Evolutionary conservation across 1,140 invertebrate species (phyloP), one percentile per base, ranked within the genome.

Genomic region (Gryon sp.): DNA sequence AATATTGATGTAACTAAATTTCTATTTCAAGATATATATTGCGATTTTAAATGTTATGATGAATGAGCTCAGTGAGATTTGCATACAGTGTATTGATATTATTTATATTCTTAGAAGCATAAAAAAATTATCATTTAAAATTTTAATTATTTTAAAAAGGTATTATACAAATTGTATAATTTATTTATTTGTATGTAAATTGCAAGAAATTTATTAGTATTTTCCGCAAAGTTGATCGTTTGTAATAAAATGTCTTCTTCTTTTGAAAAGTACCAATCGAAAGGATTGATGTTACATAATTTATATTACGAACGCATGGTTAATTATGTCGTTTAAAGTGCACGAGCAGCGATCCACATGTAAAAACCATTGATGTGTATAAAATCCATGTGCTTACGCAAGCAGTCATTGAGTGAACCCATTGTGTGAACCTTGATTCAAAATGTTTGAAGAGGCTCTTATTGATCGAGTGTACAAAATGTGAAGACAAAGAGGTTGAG

Each of bases 391-490:
- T 26, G 18, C 46, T 57, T 48, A 20, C 12, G 26, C 46, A 60
- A 72, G 57, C 48, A 63, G 20, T 63, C 16, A 11, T 32, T 43
- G 20, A 77, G 40, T 46, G 19, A 63, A 40, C 15, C 57, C 43
- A 78, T 78, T 78, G 69, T 78, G 15, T 24, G 14, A 53, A 8
- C 38, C 40, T 65, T 43, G 45, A 78, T 78, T 78, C 59, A 70
- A 74, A 78, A 74, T 30, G 52, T 69, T 78, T 74, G 50, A 65
- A 78, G 63, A 74, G 76, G 34, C 38, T 19, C 63, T 78, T 66
- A 78, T 78, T 59, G 76, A 78, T 78, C 63, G 63, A 74, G 57
- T 74, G 59, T 70, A 70, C 59, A 74, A 74, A 73, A 74, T 72
- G 36, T 34, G 41, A 63, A 80, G 69, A 79, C 55, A 77, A 76